Percentiles rank a stretch among this genome's conserved stretches.
phyloP scores from a whole-genome alignment of 2,888 invertebrate species.

The Prostheceraeus crozeri region DNA sequence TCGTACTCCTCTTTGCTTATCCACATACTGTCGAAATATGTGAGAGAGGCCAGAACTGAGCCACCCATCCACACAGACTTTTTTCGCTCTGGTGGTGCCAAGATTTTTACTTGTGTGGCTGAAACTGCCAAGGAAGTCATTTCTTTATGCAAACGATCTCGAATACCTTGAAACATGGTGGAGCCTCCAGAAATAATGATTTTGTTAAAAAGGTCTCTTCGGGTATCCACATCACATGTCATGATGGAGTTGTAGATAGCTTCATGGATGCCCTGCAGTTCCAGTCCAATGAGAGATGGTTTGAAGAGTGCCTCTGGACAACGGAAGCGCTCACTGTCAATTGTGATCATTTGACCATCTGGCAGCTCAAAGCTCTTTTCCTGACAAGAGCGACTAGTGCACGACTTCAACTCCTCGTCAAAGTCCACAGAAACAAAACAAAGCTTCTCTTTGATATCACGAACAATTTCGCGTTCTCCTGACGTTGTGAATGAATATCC shows the following conservation, averaged over 20 bases:
- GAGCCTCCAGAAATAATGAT: constrained; percentile 37
- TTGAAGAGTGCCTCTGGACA: constrained; percentile 41
- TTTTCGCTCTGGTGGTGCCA: constrained; percentile 3
- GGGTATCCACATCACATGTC: constrained; percentile 38
- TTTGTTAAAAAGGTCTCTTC: constrained; percentile 37
- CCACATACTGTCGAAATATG: constrained; percentile 17
- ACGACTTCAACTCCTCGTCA: constrained; percentile 89
- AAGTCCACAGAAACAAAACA: constrained; percentile 69
- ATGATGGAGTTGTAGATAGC: constrained; percentile 28
- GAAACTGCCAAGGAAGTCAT: neutral
- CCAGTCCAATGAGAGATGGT: constrained; percentile 37
- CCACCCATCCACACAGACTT: constrained; percentile 28
- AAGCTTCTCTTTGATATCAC: constrained; percentile 52
- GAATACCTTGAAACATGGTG: constrained; percentile 49
- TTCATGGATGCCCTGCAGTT: constrained; percentile 32
- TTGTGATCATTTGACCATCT: constrained; percentile 40
- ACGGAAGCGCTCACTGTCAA: constrained; percentile 36
- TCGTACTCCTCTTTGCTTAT: constrained; percentile 6
- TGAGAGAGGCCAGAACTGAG: neutral
- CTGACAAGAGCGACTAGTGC: no score
- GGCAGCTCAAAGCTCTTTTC: constrained; percentile 41
- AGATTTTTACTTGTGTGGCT: neutral
- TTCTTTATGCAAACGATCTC: constrained; percentile 8
- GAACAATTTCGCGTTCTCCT: constrained; percentile 68
- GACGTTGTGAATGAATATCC: constrained; percentile 40